A percentile compares a stretch with the other conserved stretches of the same genome.
Evolutionary conservation across 2,113 vertebrate species (phyloP).

Genomic region (Rhinogobius similis): DNA sequence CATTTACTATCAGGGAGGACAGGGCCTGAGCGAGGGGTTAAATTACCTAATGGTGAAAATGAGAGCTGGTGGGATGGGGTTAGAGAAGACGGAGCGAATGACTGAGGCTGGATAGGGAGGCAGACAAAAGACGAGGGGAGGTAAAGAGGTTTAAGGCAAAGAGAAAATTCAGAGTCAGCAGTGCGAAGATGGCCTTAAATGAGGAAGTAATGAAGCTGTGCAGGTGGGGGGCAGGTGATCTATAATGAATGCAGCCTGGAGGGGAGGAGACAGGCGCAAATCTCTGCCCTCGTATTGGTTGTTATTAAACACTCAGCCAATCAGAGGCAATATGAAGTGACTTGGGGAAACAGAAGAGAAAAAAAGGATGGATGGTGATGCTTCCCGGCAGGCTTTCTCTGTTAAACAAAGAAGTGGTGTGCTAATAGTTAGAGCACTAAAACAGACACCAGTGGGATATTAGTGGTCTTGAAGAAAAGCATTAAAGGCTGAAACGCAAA

Average conservation of each 20-base stretch:
- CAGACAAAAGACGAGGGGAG: conserved; percentile 45
- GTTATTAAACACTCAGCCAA: conserved; percentile 50
- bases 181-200: conserved; percentile 62
- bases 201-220: conserved; percentile 71
- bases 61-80: conserved; percentile 12
- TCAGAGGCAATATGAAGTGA: conserved; percentile 18
- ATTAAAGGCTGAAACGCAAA: conserved; percentile 8
- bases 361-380: conserved; percentile 41
- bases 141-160: conserved; percentile 34
- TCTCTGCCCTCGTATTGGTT: conserved; percentile 28
- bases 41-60: conserved; percentile 43
- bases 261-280: conserved; percentile 33
- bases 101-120: conserved; percentile 12
- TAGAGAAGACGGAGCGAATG: not conserved
- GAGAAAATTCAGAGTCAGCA: conserved; percentile 67
- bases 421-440: conserved; percentile 9
- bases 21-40: conserved; percentile 33
- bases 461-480: conserved; percentile 4
- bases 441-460: conserved; percentile 1
- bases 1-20: conserved; percentile 46
- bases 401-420: conserved; percentile 21
- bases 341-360: conserved; percentile 15
- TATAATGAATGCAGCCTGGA: conserved; percentile 70
- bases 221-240: conserved; percentile 71
- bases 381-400: not conserved